Percentiles rank a stretch among this genome's conserved stretches.
Conservation (phyloP, 1,140 invertebrate species). For the Carposina sasakii region DNA sequence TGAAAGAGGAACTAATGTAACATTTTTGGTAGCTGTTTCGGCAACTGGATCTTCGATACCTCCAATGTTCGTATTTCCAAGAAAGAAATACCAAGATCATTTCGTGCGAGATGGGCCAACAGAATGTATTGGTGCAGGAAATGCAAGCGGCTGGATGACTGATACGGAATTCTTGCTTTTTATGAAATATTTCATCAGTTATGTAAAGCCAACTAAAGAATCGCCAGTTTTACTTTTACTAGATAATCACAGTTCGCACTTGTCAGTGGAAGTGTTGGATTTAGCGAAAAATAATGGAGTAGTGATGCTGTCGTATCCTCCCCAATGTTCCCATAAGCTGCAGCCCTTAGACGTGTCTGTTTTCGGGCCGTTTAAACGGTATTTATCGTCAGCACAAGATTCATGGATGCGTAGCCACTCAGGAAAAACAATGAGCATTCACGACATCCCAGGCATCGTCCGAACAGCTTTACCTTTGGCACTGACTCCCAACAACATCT, state of each 20-base stretch:
- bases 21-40: conserved; percentile 22
- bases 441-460: conserved; percentile 11
- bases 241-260: conserved; percentile 13
- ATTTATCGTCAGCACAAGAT: conserved; percentile 14
- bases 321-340: not conserved
- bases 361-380: conserved; percentile 14
- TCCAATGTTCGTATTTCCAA: conserved; percentile 10
- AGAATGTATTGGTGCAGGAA: conserved; percentile 2
- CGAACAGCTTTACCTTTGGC: conserved; percentile 23
- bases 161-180: conserved; percentile 11
- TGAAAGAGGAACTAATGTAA: conserved; percentile 42
- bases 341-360: conserved; percentile 14
- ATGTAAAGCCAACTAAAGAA: conserved; percentile 10
- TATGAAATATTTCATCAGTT: conserved; percentile 16
- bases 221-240: conserved; percentile 6
- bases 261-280: conserved; percentile 1
- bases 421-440: conserved; percentile 12
- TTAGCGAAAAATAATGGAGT: not conserved
- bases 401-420: conserved; percentile 13
- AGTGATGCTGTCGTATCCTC: not conserved
- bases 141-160: conserved; percentile 14
- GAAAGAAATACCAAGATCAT: not conserved
- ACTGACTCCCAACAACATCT: conserved; percentile 55
- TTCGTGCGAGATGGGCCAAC: not conserved
- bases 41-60: not conserved